Evolutionary conservation across 2,888 invertebrate genomes (phyloP), one percentile per base, ranked within the genome.

Genomic region (Prostheceraeus crozeri): DNA sequence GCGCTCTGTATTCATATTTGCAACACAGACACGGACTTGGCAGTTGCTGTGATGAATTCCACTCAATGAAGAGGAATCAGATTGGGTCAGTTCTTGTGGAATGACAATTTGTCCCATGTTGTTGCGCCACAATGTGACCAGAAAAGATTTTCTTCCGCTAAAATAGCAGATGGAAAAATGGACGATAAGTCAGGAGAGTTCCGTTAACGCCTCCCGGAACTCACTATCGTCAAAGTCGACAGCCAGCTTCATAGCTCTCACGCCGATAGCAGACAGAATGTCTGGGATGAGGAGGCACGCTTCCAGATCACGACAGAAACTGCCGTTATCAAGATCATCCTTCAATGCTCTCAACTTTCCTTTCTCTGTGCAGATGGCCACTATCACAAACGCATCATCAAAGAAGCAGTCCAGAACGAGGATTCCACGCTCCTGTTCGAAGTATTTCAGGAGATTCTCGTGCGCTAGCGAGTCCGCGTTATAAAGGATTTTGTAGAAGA

Each of bases 391-490:
- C 11, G 48, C 48, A 25, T 48, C 48, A 14, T 48, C 48, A 30
- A 48, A 48, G 48, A 48, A 48, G 19, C 27, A 48, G 48, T 48
- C 48, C 10, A 48, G 48, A 4, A 48, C 48, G 19, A 48, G 48
- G 4, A 48, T 30, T 4, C 48, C 48, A 6, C 10, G 27, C 48
- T 48, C 27, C 48, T 48, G 48, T 30, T 48, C 48, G 48, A 48
- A 48, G 48, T 48, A 48, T 16, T 48, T 48, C 6, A 48, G 48
- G 8, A 48, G 48, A 23, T 30, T 23, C 48, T 48, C 48, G 23
- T 48, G 48, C 48, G 25, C 48, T 30, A n/a, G 48, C 4, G 48
- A 28, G 4, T 8, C 21, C 25, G 48, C 25, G 27, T 48, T 30
- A 30, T 48, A 30, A 25, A 48, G 16, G 4, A 30, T 48, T 30